phyloP scores from a whole-genome alignment of 2,888 invertebrate species.

The Phortica okadai region DNA sequence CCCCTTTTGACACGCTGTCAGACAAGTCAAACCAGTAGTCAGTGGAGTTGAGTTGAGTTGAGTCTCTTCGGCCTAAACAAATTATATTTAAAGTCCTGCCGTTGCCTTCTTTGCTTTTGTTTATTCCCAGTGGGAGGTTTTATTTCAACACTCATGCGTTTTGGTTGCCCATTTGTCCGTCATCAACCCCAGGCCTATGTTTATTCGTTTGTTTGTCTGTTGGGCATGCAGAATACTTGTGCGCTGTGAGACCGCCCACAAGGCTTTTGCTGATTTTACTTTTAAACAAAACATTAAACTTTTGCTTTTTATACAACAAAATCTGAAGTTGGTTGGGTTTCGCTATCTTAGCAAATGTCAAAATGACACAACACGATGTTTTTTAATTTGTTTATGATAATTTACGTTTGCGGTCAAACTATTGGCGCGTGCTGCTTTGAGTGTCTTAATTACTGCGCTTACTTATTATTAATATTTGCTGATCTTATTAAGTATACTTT shows the following conservation, averaged over 20 bases:
- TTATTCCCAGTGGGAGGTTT: constrained; percentile 63
- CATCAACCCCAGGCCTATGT: constrained; percentile 57
- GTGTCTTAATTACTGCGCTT: constrained; percentile 38
- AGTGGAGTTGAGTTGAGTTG: too few relatives aligned
- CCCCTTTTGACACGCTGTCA: constrained; percentile 7
- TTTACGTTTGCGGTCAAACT: constrained; percentile 59
- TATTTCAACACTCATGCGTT: constrained; percentile 60
- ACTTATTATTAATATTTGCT: constrained; percentile 50
- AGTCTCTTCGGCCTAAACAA: constrained; percentile 52
- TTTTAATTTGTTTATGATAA: constrained; percentile 75
- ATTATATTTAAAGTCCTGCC: constrained; percentile 63
- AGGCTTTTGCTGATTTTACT: constrained; percentile 63
- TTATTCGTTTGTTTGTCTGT: constrained; percentile 35
- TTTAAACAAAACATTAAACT: constrained; percentile 59
- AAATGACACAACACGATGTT: constrained; percentile 68
- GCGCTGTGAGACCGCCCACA: constrained; percentile 58
- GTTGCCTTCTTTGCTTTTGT: constrained; percentile 34
- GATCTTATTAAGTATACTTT: too few relatives aligned
- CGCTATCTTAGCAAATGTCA: constrained; percentile 46
- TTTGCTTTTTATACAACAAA: constrained; percentile 31
- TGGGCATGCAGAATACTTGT: constrained; percentile 38
- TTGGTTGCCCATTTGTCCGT: neutral
- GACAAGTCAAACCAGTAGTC: constrained; percentile 2
- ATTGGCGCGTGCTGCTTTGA: neutral
- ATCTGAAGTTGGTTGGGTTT: constrained; percentile 17